Conservation (phyloP, 2,797 vertebrate genomes). For the Chiroxiphia lanceolata region DNA sequence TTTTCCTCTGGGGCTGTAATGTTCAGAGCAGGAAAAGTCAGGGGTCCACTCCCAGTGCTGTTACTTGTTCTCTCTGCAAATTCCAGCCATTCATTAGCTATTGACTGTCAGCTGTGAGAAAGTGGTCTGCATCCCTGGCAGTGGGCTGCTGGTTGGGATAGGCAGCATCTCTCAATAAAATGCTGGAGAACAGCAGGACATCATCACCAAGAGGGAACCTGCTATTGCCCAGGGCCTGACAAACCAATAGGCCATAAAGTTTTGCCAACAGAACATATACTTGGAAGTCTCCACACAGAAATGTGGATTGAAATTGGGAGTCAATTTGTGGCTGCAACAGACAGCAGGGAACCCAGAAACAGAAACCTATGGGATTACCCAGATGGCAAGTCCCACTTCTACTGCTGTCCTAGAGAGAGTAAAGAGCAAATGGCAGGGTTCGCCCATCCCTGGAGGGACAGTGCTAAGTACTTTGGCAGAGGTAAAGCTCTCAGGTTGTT, state of each 20-base stretch:
- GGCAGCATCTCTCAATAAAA: not conserved
- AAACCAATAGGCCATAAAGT: not conserved
- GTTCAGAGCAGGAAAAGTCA: not conserved
- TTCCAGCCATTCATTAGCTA: not conserved
- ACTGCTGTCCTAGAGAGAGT: not conserved
- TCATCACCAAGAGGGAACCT: rapidly evolving
- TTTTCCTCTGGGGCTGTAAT: not conserved
- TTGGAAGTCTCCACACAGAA: not conserved
- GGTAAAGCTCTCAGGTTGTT: not conserved
- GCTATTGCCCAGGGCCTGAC: not conserved
- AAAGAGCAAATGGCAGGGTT: not conserved
- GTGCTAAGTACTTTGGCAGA: not conserved
- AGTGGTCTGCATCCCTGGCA: not conserved
- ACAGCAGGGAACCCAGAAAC: not conserved
- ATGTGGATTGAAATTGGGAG: rapidly evolving
- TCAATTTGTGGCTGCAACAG: not conserved
- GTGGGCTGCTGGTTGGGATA: not conserved
- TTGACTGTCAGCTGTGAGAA: not conserved
- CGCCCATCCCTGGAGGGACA: not conserved
- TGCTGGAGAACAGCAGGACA: not conserved
- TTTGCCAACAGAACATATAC: not conserved
- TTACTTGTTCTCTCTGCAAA: not conserved
- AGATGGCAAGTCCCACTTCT: not conserved
- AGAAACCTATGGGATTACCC: not conserved
- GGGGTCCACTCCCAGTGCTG: not conserved